Evolutionary conservation across 2,113 vertebrate genomes (phyloP).

Genomic region (Misgurnus anguillicaudatus): DNA sequence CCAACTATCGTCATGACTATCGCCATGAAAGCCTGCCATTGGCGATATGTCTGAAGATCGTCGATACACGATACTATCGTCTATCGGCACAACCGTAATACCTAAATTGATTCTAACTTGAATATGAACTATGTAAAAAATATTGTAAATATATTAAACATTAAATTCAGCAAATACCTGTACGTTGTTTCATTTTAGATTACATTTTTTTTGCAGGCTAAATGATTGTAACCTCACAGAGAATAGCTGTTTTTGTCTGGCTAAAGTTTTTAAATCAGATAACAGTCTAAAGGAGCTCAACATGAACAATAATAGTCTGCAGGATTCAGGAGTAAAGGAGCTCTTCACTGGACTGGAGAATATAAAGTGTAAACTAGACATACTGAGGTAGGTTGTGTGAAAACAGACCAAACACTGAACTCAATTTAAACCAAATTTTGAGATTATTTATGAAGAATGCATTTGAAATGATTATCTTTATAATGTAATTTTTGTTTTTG

Average conservation of each 20-base stretch:
- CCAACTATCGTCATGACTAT: too few relatives aligned
- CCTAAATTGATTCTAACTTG: too few relatives aligned
- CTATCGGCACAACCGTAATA: too few relatives aligned
- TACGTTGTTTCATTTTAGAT: neutral
- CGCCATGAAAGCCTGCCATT: too few relatives aligned
- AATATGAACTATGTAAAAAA: too few relatives aligned
- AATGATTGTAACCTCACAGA: conserved; percentile 5
- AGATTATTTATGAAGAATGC: neutral
- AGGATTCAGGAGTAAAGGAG: neutral
- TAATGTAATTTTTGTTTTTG: too few relatives aligned
- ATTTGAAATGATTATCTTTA: neutral
- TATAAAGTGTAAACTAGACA: neutral
- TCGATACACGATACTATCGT: too few relatives aligned
- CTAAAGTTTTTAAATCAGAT: neutral
- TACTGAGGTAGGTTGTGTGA: conserved; percentile 12
- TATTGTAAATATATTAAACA: too few relatives aligned
- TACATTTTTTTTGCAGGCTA: neutral
- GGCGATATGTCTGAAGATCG: too few relatives aligned
- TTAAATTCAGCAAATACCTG: neutral
- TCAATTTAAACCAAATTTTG: too few relatives aligned
- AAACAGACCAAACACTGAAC: neutral
- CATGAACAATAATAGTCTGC: conserved; percentile 2
- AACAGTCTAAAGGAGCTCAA: conserved; percentile 2
- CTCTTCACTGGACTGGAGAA: conserved; percentile 13
- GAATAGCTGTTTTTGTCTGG: neutral